Percentiles rank a stretch among this genome's conserved stretches.
These are phyloP conservation scores for Conomelus anceps DNA, from an alignment of 2,888 invertebrate genomes.

Conservation along the genomic window DNA sequence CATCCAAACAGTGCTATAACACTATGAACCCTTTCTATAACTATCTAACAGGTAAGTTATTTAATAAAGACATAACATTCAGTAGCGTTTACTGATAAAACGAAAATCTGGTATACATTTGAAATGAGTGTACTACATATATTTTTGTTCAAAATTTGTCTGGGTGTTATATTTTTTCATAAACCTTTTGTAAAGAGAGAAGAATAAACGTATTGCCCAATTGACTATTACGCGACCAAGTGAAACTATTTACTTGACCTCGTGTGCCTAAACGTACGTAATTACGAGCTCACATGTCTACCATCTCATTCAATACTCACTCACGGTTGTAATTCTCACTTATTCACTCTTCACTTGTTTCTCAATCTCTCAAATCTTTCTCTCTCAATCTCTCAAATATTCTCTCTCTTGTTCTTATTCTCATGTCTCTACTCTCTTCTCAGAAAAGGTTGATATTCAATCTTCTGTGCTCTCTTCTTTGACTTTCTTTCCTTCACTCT, in stretches of 20 bases:
- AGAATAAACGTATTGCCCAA: not conserved
- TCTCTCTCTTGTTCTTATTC: not conserved
- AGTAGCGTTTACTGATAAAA: not conserved
- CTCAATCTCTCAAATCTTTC: not conserved
- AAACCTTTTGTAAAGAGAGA: not conserved
- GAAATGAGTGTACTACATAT: not conserved
- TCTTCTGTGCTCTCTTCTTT: not conserved
- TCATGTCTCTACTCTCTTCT: not conserved
- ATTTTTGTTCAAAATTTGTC: not conserved
- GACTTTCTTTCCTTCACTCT: not conserved
- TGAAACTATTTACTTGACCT: not conserved
- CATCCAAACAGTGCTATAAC: too few relatives aligned
- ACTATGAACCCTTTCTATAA: too few relatives aligned
- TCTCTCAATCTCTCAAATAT: not conserved
- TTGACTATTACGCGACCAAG: not conserved
- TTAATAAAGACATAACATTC: too few relatives aligned
- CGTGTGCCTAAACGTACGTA: not conserved
- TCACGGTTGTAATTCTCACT: not conserved
- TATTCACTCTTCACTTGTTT: not conserved
- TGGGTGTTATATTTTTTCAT: not conserved
- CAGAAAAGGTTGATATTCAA: not conserved
- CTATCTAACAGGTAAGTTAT: too few relatives aligned
- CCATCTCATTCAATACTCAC: not conserved
- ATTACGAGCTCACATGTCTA: not conserved
- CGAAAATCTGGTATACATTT: not conserved